Base-by-base conservation (phyloP, 2,113 vertebrate species). In the Dasyprocta punctata region DNA sequence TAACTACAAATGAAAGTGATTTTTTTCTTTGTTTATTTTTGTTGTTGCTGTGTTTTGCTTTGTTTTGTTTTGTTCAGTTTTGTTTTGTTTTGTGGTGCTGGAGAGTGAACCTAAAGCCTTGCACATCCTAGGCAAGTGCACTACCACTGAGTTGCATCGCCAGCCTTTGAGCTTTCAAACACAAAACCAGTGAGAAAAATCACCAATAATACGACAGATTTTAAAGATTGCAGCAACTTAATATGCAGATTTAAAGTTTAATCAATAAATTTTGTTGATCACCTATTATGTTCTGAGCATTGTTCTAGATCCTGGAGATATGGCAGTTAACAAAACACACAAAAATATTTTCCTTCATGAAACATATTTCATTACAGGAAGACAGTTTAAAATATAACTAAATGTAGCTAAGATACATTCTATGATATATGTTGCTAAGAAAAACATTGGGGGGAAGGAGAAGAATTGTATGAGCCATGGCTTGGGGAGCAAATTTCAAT, bases 1-100 rank as follows among this genome's bases (percentile, higher is more conserved):
- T 61, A 81, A 54, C 58, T 26, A 75, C 9, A 92, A 83, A 69
- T 60, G 20, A 90, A 94, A 90, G 94, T 19, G 87, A 87, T 54
- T 54, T 54, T 54, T 14, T 16, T 54, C 1, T 73, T 58, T 58
- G 3, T 58, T 56, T 56, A 4, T 56, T 56, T 56, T 56, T 56
- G 16, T 56, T 56, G 49, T 54, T 54, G 52, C 52, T 54, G 52
- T 56, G 19, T 56, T 56, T 20, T n/a, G n/a, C n/a, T n/a, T n/a
- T n/a, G n/a, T n/a, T n/a, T n/a, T n/a, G n/a, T n/a, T n/a, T n/a
- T n/a, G n/a, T n/a, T n/a, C n/a, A n/a, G n/a, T n/a, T n/a, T n/a
- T n/a, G n/a, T n/a, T n/a, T n/a, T n/a, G n/a, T n/a, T 16, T 16
- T 56, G 19, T 56, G 20, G 19, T 58, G 56, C 19, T 22, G 20